Evolutionary conservation across 2,888 invertebrate genomes (phyloP).

Genomic region (Leucania comma): DNA sequence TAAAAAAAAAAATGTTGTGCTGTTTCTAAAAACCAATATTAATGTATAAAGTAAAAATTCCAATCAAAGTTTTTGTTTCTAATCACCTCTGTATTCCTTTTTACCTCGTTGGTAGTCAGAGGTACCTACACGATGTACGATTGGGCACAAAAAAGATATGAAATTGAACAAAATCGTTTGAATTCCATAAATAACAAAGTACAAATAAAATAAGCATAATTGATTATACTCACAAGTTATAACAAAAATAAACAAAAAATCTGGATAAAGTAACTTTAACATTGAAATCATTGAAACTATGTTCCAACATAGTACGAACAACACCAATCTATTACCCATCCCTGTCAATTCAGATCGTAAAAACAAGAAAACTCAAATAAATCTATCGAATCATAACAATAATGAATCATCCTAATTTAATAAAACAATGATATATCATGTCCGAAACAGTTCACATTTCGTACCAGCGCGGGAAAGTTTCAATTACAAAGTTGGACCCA

Average conservation of each 20-base stretch:
- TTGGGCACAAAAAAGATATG: neutral
- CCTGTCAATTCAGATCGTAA: slow-evolving; percentile 13
- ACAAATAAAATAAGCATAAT: neutral
- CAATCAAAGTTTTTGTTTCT: too few species aligned
- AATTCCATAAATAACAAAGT: neutral
- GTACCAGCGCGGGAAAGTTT: slow-evolving; percentile 70
- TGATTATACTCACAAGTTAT: neutral
- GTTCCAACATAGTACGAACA: too few species aligned
- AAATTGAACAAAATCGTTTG: neutral
- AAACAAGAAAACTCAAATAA: slow-evolving; percentile 43
- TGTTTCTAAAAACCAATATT: too few species aligned
- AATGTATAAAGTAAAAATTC: too few species aligned
- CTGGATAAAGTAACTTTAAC: neutral
- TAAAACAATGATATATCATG: slow-evolving; percentile 71
- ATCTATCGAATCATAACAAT: slow-evolving; percentile 50
- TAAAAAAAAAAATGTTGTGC: too few species aligned
- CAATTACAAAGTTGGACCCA: slow-evolving; percentile 78
- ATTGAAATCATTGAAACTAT: slow-evolving; percentile 8
- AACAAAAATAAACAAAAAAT: neutral
- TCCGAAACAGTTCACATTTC: slow-evolving; percentile 69
- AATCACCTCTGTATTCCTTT: too few species aligned
- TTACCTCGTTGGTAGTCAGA: neutral
- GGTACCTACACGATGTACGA: neutral
- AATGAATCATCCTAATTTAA: slow-evolving; percentile 61
- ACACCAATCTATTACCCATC: slow-evolving; percentile 16